Evolutionary conservation across 2,797 vertebrate genomes (phyloP).

Genomic region (Mormyrus proboscirostris): DNA sequence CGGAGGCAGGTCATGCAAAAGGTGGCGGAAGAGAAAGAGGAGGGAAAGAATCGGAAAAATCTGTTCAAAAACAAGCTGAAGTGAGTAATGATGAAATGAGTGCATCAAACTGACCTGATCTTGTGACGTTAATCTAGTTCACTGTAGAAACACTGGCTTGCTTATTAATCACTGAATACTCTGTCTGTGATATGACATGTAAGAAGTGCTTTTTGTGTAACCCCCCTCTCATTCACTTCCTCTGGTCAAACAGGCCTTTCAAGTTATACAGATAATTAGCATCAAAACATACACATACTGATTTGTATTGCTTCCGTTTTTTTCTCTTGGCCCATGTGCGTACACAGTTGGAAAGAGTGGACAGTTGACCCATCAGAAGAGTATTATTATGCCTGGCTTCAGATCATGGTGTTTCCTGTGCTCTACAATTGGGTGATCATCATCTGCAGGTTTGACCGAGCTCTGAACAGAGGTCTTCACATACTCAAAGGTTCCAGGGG

Average conservation of each 20-base stretch:
- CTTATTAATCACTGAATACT: background rate
- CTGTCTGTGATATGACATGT: background rate
- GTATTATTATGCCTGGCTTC: conserved; percentile 78
- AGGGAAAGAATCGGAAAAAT: conserved; percentile 30
- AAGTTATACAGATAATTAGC: background rate
- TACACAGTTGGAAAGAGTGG: conserved; percentile 59
- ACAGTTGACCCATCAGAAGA: conserved; percentile 75
- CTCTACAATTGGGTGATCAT: conserved; percentile 83
- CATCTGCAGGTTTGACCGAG: conserved; percentile 69
- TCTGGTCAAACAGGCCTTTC: background rate
- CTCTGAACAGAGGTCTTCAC: background rate
- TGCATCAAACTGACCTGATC: background rate
- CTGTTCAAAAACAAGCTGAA: conserved; percentile 45
- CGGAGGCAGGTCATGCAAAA: conserved; percentile 45
- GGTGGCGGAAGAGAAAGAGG: conserved; percentile 34
- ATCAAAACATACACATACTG: background rate
- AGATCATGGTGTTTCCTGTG: conserved; percentile 73
- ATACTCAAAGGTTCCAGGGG: background rate
- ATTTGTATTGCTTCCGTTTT: background rate
- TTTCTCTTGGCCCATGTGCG: background rate
- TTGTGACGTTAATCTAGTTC: background rate
- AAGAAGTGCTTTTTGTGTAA: background rate
- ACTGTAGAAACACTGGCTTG: background rate
- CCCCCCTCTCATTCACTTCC: background rate
- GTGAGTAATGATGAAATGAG: conserved; percentile 45